These are phyloP conservation scores for Ferrisia virgata DNA, from an alignment of 2,888 invertebrate species.

Conservation along the genomic window DNA sequence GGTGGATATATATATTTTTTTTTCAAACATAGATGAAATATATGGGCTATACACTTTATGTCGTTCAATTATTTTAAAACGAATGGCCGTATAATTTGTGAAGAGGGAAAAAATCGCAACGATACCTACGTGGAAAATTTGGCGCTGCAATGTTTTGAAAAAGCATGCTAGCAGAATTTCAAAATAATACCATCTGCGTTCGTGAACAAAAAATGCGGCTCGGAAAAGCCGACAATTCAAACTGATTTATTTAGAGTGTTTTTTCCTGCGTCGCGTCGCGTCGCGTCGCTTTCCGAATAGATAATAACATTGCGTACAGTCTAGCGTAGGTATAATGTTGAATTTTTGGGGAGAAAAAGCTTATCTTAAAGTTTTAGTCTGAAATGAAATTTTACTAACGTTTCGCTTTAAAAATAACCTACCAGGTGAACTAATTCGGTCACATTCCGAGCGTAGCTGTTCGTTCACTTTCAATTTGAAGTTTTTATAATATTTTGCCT, in stretches of 20 bases:
- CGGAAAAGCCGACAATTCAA: not conserved
- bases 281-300: not conserved
- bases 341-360: not conserved
- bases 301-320: not conserved
- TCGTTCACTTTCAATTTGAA: constrained; percentile 1
- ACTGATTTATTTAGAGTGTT: not conserved
- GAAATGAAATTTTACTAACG: not conserved
- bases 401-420: not conserved
- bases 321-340: not conserved
- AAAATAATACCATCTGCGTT: not conserved
- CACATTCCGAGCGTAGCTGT: not conserved
- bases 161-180: not conserved
- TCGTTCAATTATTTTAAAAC: too few relatives aligned
- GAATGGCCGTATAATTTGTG: too few relatives aligned
- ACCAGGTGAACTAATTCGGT: constrained; percentile 16
- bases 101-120: not conserved
- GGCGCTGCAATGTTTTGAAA: not conserved
- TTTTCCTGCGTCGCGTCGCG: not conserved
- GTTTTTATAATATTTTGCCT: not conserved
- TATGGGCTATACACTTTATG: too few relatives aligned
- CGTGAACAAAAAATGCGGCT: not conserved
- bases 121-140: too few relatives aligned
- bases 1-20: too few relatives aligned
- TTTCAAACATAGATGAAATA: too few relatives aligned
- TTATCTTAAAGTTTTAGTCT: not conserved